These are phyloP conservation scores for Drosophila watanabei DNA, from an alignment of 1,140 invertebrate species.

Conservation along the genomic window DNA sequence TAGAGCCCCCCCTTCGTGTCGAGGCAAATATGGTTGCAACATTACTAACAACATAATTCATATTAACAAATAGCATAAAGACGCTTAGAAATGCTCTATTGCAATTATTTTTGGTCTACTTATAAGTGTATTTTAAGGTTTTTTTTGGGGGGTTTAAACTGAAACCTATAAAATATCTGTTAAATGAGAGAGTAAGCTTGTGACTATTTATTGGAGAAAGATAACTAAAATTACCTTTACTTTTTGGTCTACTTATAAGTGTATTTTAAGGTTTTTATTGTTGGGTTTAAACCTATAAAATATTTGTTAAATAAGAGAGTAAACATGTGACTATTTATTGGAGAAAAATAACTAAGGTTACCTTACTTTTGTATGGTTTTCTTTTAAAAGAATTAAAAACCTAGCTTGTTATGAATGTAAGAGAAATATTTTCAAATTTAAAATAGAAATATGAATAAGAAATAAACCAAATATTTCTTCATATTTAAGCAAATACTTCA, in stretches of 20 bases:
- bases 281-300: background rate
- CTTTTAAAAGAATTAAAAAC: too few species aligned
- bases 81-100: slow-evolving; percentile 27
- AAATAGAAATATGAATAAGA: too few species aligned
- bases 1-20: slow-evolving; percentile 20
- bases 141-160: background rate
- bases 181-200: background rate
- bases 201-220: too few species aligned
- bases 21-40: slow-evolving; percentile 60
- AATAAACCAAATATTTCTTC: background rate
- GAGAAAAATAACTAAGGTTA: too few species aligned
- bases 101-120: background rate
- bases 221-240: too few species aligned
- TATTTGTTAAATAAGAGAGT: background rate
- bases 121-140: background rate
- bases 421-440: background rate
- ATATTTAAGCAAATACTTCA: background rate
- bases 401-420: too few species aligned
- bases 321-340: background rate
- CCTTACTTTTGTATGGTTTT: too few species aligned
- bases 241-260: background rate
- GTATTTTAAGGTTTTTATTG: background rate
- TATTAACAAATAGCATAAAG: slow-evolving; percentile 9
- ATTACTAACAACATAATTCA: slow-evolving; percentile 47
- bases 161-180: background rate